These are phyloP conservation scores for Rhyacophila brunnea DNA, from an alignment of 1,140 invertebrate species.

Conservation along the genomic window DNA sequence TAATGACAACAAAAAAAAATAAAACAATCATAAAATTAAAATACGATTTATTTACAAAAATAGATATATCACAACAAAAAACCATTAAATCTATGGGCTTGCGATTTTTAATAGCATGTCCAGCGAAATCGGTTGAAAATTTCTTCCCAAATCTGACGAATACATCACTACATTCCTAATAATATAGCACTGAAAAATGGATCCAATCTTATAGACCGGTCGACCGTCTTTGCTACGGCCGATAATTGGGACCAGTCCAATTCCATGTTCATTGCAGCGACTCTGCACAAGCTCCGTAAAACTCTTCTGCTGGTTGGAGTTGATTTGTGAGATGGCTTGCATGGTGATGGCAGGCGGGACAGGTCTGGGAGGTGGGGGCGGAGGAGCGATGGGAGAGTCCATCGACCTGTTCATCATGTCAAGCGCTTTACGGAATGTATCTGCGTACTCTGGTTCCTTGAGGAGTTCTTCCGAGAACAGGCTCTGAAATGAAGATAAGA, in stretches of 20 bases:
- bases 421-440: slow-evolving; percentile 77
- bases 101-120: slow-evolving; percentile 47
- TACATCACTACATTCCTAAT: slow-evolving; percentile 53
- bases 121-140: slow-evolving; percentile 45
- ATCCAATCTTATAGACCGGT: slow-evolving; percentile 47
- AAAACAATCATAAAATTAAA: too few relatives aligned
- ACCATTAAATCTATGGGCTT: too few relatives aligned
- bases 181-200: slow-evolving; percentile 47
- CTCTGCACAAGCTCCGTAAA: slow-evolving; percentile 90
- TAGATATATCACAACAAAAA: too few relatives aligned
- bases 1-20: too few relatives aligned
- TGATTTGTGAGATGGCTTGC: slow-evolving; percentile 57
- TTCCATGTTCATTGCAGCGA: slow-evolving; percentile 82
- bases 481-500: slow-evolving; percentile 16
- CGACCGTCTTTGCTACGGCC: slow-evolving; percentile 57
- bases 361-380: slow-evolving; percentile 58
- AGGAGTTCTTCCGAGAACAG: slow-evolving; percentile 48
- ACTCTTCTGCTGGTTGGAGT: slow-evolving; percentile 64
- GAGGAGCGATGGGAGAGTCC: slow-evolving; percentile 56
- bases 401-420: slow-evolving; percentile 89
- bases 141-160: slow-evolving; percentile 45
- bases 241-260: slow-evolving; percentile 84
- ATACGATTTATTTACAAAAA: too few relatives aligned
- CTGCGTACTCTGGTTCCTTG: slow-evolving; percentile 45
- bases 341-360: slow-evolving; percentile 39